Evolutionary conservation across 2,113 vertebrate species (phyloP), one percentile per base, ranked within the genome.

Genomic region (Rhynchomys soricoides): DNA sequence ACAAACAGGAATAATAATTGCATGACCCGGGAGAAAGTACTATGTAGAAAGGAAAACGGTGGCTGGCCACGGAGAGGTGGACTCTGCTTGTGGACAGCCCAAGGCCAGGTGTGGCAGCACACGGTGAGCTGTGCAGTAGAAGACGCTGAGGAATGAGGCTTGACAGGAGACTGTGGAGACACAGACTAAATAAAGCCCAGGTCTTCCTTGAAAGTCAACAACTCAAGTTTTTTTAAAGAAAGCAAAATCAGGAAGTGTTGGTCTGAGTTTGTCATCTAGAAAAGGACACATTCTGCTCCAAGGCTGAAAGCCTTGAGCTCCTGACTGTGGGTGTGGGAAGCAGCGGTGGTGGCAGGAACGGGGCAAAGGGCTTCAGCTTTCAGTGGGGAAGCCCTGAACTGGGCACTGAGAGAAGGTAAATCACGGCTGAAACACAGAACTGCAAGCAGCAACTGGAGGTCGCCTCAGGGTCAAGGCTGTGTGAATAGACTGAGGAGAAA

Each of bases 61-160:
- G 0, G 34, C 62, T 16, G 0, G 10, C 50, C 22, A 34, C 6
- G 2, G 8, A 5, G 12, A 22, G 1, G 4, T 1, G 52, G 85
- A 21, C 4, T n/a, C 48, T 2, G 37, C 37, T 9, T 24, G 4
- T 0, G 3, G 31, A 17, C 2, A 17, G 10, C 17, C 2, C 37
- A 0, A 17, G 37, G 26, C 3, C 0, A 15, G 31, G 83, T 1
- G 1, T 31, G 15, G 66, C 16, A 3, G 1, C 3, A 0, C 2
- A 0, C 0, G 11, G 7, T 5, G 34, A 45, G 45, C 2, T 0
- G 0, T 0, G 24, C 40, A 40, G 1, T 0, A 34, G 45, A 1
- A 24, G 59, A 1, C 19, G 26, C 78, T 5, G 66, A 4, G 0
- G 1, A 62, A 8, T 10, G 50, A 11, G 4, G 55, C 24, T 1